These are phyloP conservation scores for Papilio elwesi DNA, from an alignment of 2,888 invertebrate genomes.

Conservation along the genomic window DNA sequence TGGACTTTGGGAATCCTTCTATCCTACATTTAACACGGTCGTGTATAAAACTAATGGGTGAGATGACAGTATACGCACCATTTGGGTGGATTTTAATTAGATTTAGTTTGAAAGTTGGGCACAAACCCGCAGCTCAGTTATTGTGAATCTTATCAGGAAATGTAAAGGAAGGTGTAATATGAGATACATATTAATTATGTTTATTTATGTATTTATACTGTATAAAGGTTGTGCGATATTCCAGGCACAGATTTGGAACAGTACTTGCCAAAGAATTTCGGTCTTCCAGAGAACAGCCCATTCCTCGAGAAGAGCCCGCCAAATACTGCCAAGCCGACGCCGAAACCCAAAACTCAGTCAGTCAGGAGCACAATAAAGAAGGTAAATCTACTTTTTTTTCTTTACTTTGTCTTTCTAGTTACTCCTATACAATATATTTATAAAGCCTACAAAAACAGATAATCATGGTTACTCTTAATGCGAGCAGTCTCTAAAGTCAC, in stretches of 20 bases:
- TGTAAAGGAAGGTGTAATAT: not conserved
- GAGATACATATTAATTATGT: not conserved
- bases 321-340: constrained; percentile 69
- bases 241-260: constrained; percentile 85
- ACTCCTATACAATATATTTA: no score
- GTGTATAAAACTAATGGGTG: no score
- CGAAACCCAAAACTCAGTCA: constrained; percentile 67
- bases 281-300: constrained; percentile 82
- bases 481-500: no score
- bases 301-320: constrained; percentile 81
- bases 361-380: constrained; percentile 68
- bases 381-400: constrained; percentile 52
- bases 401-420: no score
- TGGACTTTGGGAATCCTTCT: no score
- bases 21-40: no score
- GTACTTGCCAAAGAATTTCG: constrained; percentile 86
- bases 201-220: constrained; percentile 29
- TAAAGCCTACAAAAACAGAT: no score
- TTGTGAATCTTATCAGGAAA: not conserved
- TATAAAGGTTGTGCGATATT: constrained; percentile 49
- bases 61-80: no score
- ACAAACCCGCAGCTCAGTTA: not conserved
- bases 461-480: no score
- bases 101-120: not conserved
- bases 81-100: no score